A percentile compares a stretch with the other conserved stretches of the same genome.
phyloP scores from a whole-genome alignment of 1,140 invertebrate species.

The Tetramorium parvispinum region DNA sequence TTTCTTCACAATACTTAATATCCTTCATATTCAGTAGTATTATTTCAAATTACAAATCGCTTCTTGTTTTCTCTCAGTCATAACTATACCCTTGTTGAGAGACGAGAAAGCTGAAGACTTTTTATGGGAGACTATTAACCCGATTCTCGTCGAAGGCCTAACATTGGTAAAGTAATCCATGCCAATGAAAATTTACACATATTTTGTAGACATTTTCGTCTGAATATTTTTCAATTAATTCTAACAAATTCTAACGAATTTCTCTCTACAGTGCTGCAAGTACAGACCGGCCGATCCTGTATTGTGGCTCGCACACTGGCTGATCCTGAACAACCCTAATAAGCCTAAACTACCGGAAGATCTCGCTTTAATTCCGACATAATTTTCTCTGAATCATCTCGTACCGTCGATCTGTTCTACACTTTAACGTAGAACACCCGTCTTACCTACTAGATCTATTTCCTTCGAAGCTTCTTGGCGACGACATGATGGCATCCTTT shows the following conservation, averaged over 20 bases:
- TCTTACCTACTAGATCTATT: constrained; percentile 67
- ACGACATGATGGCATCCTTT: constrained; percentile 57
- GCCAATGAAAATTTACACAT: neutral
- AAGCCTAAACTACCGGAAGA: constrained; percentile 86
- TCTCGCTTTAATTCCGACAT: constrained; percentile 75
- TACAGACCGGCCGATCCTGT: constrained; percentile 91
- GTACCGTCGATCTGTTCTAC: neutral
- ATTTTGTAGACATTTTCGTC: neutral
- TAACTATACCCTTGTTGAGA: constrained; percentile 87
- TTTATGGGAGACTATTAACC: constrained; percentile 88
- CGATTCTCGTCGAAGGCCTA: constrained; percentile 89
- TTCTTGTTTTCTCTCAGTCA: constrained; percentile 84
- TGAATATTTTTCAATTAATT: neutral
- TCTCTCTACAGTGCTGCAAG: constrained; percentile 85
- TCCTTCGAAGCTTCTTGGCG: constrained; percentile 28
- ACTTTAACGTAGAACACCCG: neutral
- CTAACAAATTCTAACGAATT: neutral
- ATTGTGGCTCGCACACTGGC: constrained; percentile 92
- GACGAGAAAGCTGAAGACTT: constrained; percentile 88
- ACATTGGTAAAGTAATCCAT: constrained; percentile 86
- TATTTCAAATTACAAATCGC: constrained; percentile 13
- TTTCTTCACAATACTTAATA: neutral
- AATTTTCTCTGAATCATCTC: neutral
- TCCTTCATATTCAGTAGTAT: neutral
- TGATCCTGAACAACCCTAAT: constrained; percentile 91